Base-by-base conservation (phyloP, 1,140 invertebrate species). In the Psix sp. region DNA sequence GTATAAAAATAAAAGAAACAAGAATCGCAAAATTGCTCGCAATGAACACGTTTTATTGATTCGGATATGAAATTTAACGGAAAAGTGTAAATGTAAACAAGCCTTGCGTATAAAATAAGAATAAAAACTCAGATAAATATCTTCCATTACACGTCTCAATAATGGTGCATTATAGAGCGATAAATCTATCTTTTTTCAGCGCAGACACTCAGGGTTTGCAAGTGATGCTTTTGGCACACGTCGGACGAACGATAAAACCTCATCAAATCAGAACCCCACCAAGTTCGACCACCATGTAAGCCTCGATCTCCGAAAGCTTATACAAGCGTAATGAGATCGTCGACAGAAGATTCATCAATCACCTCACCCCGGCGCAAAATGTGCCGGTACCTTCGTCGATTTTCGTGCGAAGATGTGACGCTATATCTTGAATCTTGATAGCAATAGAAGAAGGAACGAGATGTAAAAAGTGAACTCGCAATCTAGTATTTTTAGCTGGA, bases 321-420 rank as follows among this genome's bases (percentile, higher is more conserved):
- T 87, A 87, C 83, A 87, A 84, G 82, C 85, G 85, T 87, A 87
- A 86, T 87, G 85, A 87, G 86, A 87, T 83, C 82, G 82, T 84
- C 81, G 82, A 79, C 80, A 75, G 67, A 80, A 76, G 79, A 70
- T 84, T 87, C 86, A 87, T 87, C 86, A 87, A 87, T 87, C 86
- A 87, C 84, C 77, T 79, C 78, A 80, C 80, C 82, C 80, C 71
- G 43, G 29, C 46, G n/a, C 35, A 39, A 48, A 45, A 52, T 45
- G 35, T 29, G 35, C 40, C 29, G 31, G 45, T 45, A 33, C 48
- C 56, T 36, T 42, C 45, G 31, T 42, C 48, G 46, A 39, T 59
- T 39, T 35, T 45, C 40, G 38, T 54, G 31, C 52, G 29, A 4
- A 26, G 46, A 63, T 13, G 46, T 3, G 38, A 17, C 46, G 39